Evolutionary conservation across 2,113 vertebrate species (phyloP), one percentile per base, ranked within the genome.

Genomic region (Rhinopomastus cyanomelas): DNA sequence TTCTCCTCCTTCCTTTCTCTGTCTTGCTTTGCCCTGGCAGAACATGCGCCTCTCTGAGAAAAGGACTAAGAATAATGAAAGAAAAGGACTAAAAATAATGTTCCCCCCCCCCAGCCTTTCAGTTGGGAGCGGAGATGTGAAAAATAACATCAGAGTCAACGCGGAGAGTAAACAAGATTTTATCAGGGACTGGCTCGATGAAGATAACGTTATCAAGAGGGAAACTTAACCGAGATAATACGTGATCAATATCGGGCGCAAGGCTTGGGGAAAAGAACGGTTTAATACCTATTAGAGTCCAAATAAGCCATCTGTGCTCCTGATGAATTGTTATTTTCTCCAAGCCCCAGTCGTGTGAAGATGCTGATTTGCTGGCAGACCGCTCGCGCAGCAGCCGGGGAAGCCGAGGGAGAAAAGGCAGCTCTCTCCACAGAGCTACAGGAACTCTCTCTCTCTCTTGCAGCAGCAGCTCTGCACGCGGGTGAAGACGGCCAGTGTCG

Each of bases 261-360:
- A 97, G 81, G 88, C 89, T 91, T 93, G 83, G 90, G 85, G 91
- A 92, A 97, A 97, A 96, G 84, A 95, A 64, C 75, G 64, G 87
- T 88, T 93, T 96, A 94, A 97, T 96, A 94, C 78, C 92, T 95
- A 95, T 95, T 95, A 96, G 81, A 86, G 81, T 95, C 88, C 94
- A 96, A 96, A 95, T 89, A 91, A 93, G 79, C 92, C 92, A 92
- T 93, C 89, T 94, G 94, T 81, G 68, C 81, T 88, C 71, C 87
- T 95, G 89, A 93, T 87, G 88, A 96, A 96, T 93, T 95, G 88
- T 93, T 96, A 87, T 95, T 96, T 96, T 93, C 87, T 94, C 78
- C 74, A 84, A 93, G 74, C 29, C 32, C 46, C 80, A 53, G 30
- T 95, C 81, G 59, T 81, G 90, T 76, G 88, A 94, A 85, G 75